Base-by-base conservation (phyloP, 2,888 invertebrate species). In the Idaea biselata region DNA sequence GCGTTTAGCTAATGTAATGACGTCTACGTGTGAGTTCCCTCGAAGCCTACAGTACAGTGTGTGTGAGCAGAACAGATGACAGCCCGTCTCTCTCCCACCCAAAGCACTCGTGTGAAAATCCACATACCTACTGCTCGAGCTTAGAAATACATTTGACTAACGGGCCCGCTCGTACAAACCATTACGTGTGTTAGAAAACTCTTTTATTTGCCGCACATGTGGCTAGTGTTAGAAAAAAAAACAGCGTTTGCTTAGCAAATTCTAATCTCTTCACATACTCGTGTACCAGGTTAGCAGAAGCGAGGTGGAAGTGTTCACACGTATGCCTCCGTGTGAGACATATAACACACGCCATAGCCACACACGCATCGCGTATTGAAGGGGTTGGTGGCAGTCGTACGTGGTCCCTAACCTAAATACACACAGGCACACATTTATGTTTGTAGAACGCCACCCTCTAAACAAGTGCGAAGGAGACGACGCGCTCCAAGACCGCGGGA, bases 251-350 rank as follows among this genome's bases (percentile, higher is more conserved):
- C 86, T 91, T 87, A 91, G 92, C 84, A 92, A 91, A 89, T 91
- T 91, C 92, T 92, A 92, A 92, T 92, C 92, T 92, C 88, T 86
- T 83, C 91, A 91, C 92, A 91, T 91, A 92, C 91, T 91, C 89
- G 74, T 79, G 76, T 86, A 91, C 91, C 82, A 91, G 89, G 91
- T 77, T 69, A 75, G 68, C 88, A 91, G 85, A 77, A 86, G 64
- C 66, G 63, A 64, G 69, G 69, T 88, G 88, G 87, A 88, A 83
- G 82, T 83, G 68, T 68, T 75, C 74, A 73, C 84, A 88, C 86
- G 83, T 88, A 86, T 88, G 87, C 80, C 80, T 81, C 82, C 81
- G 84, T 81, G 79, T 79, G 85, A 85, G 82, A 83, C 75, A 83
- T 83, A 32, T 44, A 82, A 84, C 85, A 89, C 81, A 84, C 83